A percentile compares a stretch with the other conserved stretches of the same genome.
phyloP scores from a whole-genome alignment of 1,140 invertebrate genomes.

The Drosophila baimaii region DNA sequence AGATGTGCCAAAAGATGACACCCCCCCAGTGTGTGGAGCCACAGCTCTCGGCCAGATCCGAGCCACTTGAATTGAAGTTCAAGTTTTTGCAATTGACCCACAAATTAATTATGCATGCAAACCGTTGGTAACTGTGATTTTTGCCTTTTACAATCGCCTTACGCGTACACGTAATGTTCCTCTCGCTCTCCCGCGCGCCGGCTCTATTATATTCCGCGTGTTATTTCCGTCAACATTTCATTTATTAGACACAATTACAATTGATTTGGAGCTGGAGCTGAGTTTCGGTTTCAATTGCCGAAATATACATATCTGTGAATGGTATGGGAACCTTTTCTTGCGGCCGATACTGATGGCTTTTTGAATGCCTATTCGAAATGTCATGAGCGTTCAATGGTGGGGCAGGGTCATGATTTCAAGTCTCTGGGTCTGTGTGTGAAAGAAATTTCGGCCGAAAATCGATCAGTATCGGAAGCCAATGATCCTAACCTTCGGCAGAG shows the following conservation, averaged over 20 bases:
- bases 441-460: constrained; percentile 40
- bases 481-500: constrained; percentile 32
- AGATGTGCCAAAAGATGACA: constrained; percentile 55
- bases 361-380: constrained; percentile 68
- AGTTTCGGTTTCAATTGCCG: constrained; percentile 64
- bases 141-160: constrained; percentile 70
- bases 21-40: constrained; percentile 14
- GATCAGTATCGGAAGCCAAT: constrained; percentile 26
- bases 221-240: constrained; percentile 79
- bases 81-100: constrained; percentile 83
- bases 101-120: constrained; percentile 82
- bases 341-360: constrained; percentile 60
- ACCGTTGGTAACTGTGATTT: constrained; percentile 60
- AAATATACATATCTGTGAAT: constrained; percentile 59
- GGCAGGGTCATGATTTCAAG: constrained; percentile 44
- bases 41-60: constrained; percentile 4
- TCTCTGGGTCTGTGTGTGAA: constrained; percentile 30
- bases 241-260: constrained; percentile 78
- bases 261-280: constrained; percentile 59
- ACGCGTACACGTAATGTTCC: constrained; percentile 58
- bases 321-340: constrained; percentile 56
- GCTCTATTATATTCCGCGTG: constrained; percentile 26
- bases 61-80: constrained; percentile 67
- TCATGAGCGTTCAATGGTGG: constrained; percentile 66
- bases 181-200: background rate